Percentiles rank a stretch among this genome's conserved stretches.
These are phyloP conservation scores for Plumapathes pennacea DNA, from an alignment of 92 coral and sea anemone genomes.

Conservation along the genomic window DNA sequence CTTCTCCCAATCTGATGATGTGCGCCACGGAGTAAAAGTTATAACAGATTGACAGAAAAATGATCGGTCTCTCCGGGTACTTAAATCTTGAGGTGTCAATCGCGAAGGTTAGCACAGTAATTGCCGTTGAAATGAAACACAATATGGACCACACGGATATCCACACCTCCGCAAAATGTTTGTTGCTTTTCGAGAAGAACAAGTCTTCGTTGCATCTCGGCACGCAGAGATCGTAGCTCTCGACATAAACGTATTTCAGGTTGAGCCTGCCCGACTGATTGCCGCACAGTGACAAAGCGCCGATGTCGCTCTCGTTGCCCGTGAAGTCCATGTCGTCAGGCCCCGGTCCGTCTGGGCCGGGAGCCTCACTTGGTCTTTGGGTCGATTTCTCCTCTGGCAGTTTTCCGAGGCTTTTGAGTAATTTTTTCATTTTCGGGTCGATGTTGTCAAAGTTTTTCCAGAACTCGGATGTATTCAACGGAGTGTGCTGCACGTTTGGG, in stretches of 20 bases:
- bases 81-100: slow-evolving; percentile 92
- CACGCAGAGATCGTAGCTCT: slow-evolving; percentile 68
- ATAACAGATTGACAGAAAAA: slow-evolving; percentile 88
- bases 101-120: slow-evolving; percentile 88
- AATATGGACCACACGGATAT: slow-evolving; percentile 89
- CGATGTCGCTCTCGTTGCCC: not conserved
- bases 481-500: slow-evolving; percentile 50
- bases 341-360: no score
- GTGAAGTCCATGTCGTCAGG: no score
- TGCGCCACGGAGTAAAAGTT: slow-evolving; percentile 87
- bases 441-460: slow-evolving; percentile 43
- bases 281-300: slow-evolving; percentile 31
- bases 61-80: slow-evolving; percentile 97
- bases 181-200: slow-evolving; percentile 66
- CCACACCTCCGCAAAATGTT: slow-evolving; percentile 84
- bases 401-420: slow-evolving; percentile 44
- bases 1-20: slow-evolving; percentile 76
- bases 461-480: slow-evolving; percentile 63
- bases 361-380: no score
- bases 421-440: slow-evolving; percentile 60
- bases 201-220: slow-evolving; percentile 80
- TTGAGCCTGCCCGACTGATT: slow-evolving; percentile 55
- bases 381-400: no score
- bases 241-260: slow-evolving; percentile 60
- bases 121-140: slow-evolving; percentile 86